Conservation (phyloP, 2,797 vertebrate species). For the Limnodromus scolopaceus region DNA sequence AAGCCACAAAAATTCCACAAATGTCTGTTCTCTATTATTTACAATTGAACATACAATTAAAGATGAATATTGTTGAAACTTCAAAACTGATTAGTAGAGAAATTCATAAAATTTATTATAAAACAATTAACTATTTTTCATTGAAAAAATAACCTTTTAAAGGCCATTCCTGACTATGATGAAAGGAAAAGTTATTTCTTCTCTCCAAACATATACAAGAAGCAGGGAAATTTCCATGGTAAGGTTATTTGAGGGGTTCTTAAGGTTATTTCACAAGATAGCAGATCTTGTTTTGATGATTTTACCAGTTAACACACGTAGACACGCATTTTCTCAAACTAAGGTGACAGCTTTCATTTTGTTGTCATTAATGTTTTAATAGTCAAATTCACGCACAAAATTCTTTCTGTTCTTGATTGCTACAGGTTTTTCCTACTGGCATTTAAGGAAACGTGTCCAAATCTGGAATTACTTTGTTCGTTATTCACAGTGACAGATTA, state of each 20-base stretch:
- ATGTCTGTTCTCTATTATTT: background rate
- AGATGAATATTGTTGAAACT: background rate
- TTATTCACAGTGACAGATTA: background rate
- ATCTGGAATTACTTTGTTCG: conserved; percentile 6
- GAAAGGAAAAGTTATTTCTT: background rate
- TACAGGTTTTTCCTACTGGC: background rate
- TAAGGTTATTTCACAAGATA: background rate
- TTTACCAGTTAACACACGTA: background rate
- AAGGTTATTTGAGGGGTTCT: background rate
- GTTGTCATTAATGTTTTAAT: background rate
- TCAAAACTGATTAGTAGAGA: background rate
- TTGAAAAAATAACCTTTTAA: background rate
- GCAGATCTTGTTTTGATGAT: background rate
- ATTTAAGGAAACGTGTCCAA: background rate
- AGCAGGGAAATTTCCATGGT: background rate
- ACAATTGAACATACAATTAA: conserved; percentile 6
- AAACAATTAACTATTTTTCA: background rate
- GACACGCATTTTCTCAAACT: background rate
- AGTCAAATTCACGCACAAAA: background rate
- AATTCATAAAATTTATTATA: background rate
- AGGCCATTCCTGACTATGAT: background rate
- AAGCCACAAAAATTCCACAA: conserved; percentile 14
- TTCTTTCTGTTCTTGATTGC: background rate
- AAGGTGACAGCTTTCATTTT: background rate
- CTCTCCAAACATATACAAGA: background rate